Base-by-base conservation (phyloP, 2,888 invertebrate genomes). In the Heliconius charithonia region DNA sequence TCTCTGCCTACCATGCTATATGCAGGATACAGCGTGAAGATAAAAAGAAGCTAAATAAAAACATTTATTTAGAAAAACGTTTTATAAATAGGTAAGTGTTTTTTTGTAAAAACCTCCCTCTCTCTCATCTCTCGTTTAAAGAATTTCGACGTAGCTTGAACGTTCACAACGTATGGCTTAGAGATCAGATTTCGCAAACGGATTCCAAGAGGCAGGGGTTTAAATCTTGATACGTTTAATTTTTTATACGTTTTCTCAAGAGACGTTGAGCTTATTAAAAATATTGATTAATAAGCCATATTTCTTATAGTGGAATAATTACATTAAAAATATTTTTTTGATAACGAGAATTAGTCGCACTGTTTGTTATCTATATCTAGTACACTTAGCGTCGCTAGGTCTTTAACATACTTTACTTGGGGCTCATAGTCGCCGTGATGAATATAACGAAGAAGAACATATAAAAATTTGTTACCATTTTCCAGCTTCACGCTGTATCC, bases 271-370 rank as follows among this genome's bases (percentile, higher is more conserved):
- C 19, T 67, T 13, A 37, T 41, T 67, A 41, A n/a, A 67, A 37
- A 13, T 41, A n/a, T 41, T 67, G 13, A 67, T 45, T 25, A 25
- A 45, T 27, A 41, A 41, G 4, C 3, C 13, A 63, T 63, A 63
- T 63, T 16, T 69, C 41, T 45, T 69, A 25, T 41, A 25, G 16
- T 25, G 13, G 41, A 69, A 69, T 69, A 45, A 27, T 12, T 45
- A 41, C 25, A 69, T 69, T 51, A 45, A 45, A 45, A 45, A 69
- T 27, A 2, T 9, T 45, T 69, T 69, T 45, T 69, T 69, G 41
- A 69, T 69, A 69, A 69, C 25, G 9, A 25, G 41, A 69, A 69
- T 41, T 45, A 2, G 69, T 69, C 41, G 25, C 69, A 41, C 69
- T 41, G 13, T n/a, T 69, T 25, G 41, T 25, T 25, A 69, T 69